phyloP scores from a whole-genome alignment of 1,140 invertebrate genomes.

The Euura lappo region DNA sequence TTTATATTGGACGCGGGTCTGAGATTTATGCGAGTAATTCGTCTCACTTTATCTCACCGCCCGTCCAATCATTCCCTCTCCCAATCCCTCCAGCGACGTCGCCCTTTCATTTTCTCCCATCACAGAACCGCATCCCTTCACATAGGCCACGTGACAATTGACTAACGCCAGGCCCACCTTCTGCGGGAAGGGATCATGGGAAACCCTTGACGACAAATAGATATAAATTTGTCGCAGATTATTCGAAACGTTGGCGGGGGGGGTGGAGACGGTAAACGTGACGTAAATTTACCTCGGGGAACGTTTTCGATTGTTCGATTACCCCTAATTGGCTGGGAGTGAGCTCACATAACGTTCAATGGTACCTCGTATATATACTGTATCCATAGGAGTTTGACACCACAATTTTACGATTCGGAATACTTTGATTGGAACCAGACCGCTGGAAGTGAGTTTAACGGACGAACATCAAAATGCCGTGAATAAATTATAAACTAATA shows the following conservation, averaged over 20 bases:
- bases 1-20: background rate
- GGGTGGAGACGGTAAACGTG: background rate
- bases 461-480: too few relatives aligned
- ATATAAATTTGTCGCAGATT: background rate
- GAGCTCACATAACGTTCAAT: background rate
- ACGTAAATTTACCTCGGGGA: background rate
- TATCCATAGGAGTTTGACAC: too few relatives aligned
- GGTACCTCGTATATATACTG: too few relatives aligned
- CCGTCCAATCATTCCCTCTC: constrained; percentile 6
- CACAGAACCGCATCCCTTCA: background rate
- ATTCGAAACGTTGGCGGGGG: background rate
- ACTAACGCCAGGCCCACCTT: background rate
- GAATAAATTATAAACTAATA: too few relatives aligned
- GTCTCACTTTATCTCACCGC: background rate
- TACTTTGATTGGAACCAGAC: too few relatives aligned
- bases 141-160: background rate
- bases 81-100: background rate
- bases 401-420: too few relatives aligned
- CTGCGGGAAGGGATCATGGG: background rate
- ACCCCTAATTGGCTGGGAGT: background rate
- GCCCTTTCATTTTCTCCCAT: background rate
- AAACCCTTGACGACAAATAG: constrained; percentile 5
- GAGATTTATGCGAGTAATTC: constrained; percentile 3
- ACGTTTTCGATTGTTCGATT: background rate
- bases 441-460: too few relatives aligned